Percentiles rank a stretch among this genome's conserved stretches.
These are phyloP conservation scores for Esperia sulphurella DNA, from an alignment of 2,888 invertebrate species.

Conservation along the genomic window DNA sequence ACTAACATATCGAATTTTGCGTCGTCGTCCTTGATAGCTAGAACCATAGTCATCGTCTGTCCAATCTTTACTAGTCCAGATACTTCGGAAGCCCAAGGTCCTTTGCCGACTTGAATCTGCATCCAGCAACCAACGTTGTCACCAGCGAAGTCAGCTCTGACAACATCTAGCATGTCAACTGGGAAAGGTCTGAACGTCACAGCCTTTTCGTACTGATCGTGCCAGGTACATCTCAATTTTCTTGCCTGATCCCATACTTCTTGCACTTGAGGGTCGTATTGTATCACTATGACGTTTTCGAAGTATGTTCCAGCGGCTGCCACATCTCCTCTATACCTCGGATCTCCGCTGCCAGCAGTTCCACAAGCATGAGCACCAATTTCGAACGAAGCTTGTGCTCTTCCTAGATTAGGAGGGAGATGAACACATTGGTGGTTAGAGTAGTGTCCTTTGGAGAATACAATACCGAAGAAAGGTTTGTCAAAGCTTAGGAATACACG, in stretches of 20 bases:
- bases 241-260: constrained; percentile 98
- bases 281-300: constrained; percentile 95
- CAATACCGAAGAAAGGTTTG: constrained; percentile 96
- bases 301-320: constrained; percentile 95
- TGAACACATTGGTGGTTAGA: constrained; percentile 95
- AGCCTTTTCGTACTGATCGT: constrained; percentile 96
- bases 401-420: constrained; percentile 91
- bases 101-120: constrained; percentile 97
- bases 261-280: constrained; percentile 95
- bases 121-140: constrained; percentile 98
- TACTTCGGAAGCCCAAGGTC: constrained; percentile 97
- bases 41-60: constrained; percentile 97
- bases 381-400: constrained; percentile 93
- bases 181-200: constrained; percentile 97
- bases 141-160: constrained; percentile 96
- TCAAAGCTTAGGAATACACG: constrained; percentile 96
- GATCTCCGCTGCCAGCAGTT: constrained; percentile 94
- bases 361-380: constrained; percentile 95
- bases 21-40: constrained; percentile 96
- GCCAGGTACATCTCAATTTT: constrained; percentile 95
- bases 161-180: constrained; percentile 96
- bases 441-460: constrained; percentile 96
- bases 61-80: constrained; percentile 96
- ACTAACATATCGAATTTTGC: constrained; percentile 97
- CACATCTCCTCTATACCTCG: constrained; percentile 93